These are phyloP conservation scores for Leucophora obtusa DNA, from an alignment of 2,888 invertebrate species.

Conservation along the genomic window DNA sequence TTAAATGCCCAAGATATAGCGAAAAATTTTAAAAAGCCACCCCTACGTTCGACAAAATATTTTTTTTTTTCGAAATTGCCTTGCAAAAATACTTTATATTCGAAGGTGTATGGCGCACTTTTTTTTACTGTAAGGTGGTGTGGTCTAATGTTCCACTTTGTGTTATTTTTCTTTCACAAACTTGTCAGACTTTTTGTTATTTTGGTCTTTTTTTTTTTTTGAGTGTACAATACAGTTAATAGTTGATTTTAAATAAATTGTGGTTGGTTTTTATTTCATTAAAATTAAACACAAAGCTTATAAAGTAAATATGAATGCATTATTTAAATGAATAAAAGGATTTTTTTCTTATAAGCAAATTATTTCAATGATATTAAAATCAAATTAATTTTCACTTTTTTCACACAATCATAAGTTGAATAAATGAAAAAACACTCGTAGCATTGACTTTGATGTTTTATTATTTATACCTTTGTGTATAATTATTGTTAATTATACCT, in stretches of 20 bases:
- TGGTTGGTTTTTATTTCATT: conserved; percentile 17
- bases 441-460: neutral
- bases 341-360: neutral
- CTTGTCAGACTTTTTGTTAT: too few species aligned
- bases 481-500: neutral
- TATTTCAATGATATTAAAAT: conserved; percentile 16
- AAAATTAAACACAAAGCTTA: conserved; percentile 7
- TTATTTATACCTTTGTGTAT: neutral
- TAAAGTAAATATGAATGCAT: neutral
- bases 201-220: too few species aligned
- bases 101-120: too few species aligned
- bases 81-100: too few species aligned
- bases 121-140: too few species aligned
- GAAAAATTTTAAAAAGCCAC: too few species aligned
- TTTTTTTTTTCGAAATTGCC: too few species aligned
- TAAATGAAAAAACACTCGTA: neutral
- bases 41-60: too few species aligned
- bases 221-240: too few species aligned
- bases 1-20: too few species aligned
- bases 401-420: neutral
- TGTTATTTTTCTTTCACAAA: too few species aligned
- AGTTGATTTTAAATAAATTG: conserved; percentile 24
- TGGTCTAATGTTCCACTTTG: too few species aligned
- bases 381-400: conserved; percentile 42
- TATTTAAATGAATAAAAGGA: conserved; percentile 35